Conservation (phyloP, 2,113 vertebrate genomes). For the Tachysurus vachellii region DNA sequence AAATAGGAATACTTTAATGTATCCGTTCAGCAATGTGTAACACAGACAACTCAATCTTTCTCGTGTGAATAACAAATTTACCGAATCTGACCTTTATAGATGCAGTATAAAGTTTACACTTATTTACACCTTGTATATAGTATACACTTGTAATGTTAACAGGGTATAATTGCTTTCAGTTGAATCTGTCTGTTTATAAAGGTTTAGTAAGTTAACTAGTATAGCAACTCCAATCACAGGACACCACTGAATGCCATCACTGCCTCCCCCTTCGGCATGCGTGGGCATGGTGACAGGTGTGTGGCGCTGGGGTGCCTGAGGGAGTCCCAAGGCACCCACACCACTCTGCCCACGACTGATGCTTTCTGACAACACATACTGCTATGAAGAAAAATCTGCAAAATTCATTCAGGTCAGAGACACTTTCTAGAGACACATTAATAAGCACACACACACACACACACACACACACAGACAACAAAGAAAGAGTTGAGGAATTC, state of each 20-base stretch:
- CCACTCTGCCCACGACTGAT: conserved; percentile 74
- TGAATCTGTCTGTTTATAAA: conserved; percentile 2
- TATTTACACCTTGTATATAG: neutral
- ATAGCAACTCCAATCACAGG: neutral
- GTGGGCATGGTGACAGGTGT: conserved; percentile 58
- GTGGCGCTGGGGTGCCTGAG: conserved; percentile 69
- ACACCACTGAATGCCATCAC: conserved; percentile 41
- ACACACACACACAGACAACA: neutral
- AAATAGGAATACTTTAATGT: neutral
- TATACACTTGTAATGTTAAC: neutral
- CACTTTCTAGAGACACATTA: conserved; percentile 20
- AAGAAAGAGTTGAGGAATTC: neutral
- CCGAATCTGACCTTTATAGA: neutral
- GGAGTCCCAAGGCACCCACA: conserved; percentile 74
- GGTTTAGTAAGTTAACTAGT: neutral
- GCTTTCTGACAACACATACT: conserved; percentile 76
- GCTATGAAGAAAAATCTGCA: conserved; percentile 72
- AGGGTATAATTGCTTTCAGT: neutral
- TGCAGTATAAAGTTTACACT: too few species aligned
- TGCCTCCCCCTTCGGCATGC: neutral
- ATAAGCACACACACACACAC: neutral
- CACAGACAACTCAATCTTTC: neutral
- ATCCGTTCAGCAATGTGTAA: neutral
- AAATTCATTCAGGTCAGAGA: conserved; percentile 69
- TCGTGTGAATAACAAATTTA: neutral